Evolutionary conservation across 1,140 invertebrate species (phyloP), one percentile per base, ranked within the genome.

Genomic region (Hydropsyche tenuis): DNA sequence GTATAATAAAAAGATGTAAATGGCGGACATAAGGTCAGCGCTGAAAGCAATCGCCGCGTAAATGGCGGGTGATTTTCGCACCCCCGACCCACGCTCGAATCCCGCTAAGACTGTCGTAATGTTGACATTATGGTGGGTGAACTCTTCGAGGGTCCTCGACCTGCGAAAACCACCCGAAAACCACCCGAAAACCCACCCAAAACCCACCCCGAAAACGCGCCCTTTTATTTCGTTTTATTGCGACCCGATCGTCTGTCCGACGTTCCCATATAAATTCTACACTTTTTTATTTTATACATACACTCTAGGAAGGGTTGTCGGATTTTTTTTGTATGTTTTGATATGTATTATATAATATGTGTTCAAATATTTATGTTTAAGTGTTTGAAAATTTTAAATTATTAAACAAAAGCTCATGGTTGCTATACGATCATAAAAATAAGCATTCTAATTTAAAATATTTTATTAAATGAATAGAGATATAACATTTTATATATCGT

Each of bases 161-260:
- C 46, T 18, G 1, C 5, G 16, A 53, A 53, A 20, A 53, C 48
- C 48, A 18, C 48, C 20, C 48, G 18, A 53, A 48, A 18, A 48
- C 46, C 46, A 48, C 14, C 46, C 46, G 2, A 14, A 48, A 14
- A 43, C n/a, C 46, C 46, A 48, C 46, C 46, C 46, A 60, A 12
- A 53, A 53, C 23, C 27, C 60, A 30, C 27, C 60, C 12, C 60
- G 7, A 25, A 11, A 37, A 43, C 30, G 27, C 30, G 37, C 7
- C 42, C 63, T 25, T 65, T 65, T 45, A 43, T 65, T 65, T 43
- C 63, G 18, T 65, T 65, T 65, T 65, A 65, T 65, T 65, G 42
- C 63, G 30, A 43, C 63, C 37, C 63, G 63, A 65, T 65, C 63
- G 63, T 65, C 27, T 65, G 63, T 60, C 23, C 56, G 56, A 60